Evolutionary conservation across 2,797 vertebrate genomes (phyloP), one percentile per base, ranked within the genome.

Genomic region (Scleropages formosus): DNA sequence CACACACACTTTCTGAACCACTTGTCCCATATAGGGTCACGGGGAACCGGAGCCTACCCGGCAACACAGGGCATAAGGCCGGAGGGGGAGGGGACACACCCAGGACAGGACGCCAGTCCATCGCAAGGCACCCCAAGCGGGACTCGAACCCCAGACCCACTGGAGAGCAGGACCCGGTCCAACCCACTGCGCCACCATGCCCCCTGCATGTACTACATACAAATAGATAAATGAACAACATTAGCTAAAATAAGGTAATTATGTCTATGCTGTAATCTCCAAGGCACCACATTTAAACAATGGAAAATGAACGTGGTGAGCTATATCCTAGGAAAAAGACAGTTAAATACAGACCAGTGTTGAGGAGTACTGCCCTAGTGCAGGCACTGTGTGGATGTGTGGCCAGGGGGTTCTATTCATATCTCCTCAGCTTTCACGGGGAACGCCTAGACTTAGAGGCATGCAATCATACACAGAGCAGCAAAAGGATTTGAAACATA

Each of bases 271-370:
- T 15, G 4, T 61, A 61, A 18, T 61, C n/a, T 24, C 27, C 49
- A 18, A 49, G 68, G 68, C 24, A 70, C 24, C 2, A 16, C 22
- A 4, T 8, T 70, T 70, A 56, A 24, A 24, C 68, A 70, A 49
- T 70, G 15, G 24, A 56, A 70, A 70, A 69, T 20, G 68, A 56
- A 18, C 9, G 49, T 27, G 47, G 68, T 70, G 51, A 53, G 16
- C 47, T 53, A 24, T 15, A 56, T 47, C 22, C 68, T 8, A 18
- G 24, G 47, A 27, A 70, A 70, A 24, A 9, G 24, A 7, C 47
- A 69, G 44, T 24, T n/a, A 69, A 69, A 69, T 46, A 51, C 67
- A 68, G 46, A 46, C 22, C 20, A 61, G 59, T 61, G 4, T 61
- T 8, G 16, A 18, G 16, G 59, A 18, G 59, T 20, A 20, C 47